Base-by-base conservation (phyloP, 1,140 invertebrate genomes). In the Achatina immaculata region DNA sequence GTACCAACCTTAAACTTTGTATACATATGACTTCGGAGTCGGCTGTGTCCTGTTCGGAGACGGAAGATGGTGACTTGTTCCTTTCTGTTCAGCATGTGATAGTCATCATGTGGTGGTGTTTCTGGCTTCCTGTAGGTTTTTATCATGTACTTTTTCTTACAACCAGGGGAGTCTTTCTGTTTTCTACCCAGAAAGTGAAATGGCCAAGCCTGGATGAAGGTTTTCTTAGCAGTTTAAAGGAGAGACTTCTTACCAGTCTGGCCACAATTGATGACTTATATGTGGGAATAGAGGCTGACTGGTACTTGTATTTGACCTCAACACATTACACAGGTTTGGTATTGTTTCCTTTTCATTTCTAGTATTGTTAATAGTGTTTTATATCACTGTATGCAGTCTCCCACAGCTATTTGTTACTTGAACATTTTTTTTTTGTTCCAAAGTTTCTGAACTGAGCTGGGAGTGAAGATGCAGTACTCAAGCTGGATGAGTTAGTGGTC, bases 241-340 rank as follows among this genome's bases (percentile, higher is more conserved):
- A 58, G 55, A 58, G 55, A 24, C 11, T 58, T 58, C 55, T 21
- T 19, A 58, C 55, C 11, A 58, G 55, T 58, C 11, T 58, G 55
- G 21, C n/a, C 4, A 4, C 7, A 4, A 19, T 24, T 14, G 66
- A 68, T 36, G 34, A 6, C 66, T 14, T 68, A 2, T 38, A n/a
- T 31, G 66, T 68, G 21, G 69, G 69, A 40, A 14, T 72, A 19
- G 69, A 72, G 19, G 19, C 7, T 21, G 69, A 72, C n/a, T 72
- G 69, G 69, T 40, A 14, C 1, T 14, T 72, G 16, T 68, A 68
- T 24, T 16, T 14, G 4, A 11, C 66, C 16, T 7, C 31, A n/a
- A 16, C 66, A 38, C 38, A 68, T 68, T 14, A 36, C 24, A 68
- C 66, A 11, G 62, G 62, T 65, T 11, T 14, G 62, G 11, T n/a